Evolutionary conservation across 2,113 vertebrate species (phyloP), one percentile per base, ranked within the genome.

Genomic region (Semnornis frantzii): DNA sequence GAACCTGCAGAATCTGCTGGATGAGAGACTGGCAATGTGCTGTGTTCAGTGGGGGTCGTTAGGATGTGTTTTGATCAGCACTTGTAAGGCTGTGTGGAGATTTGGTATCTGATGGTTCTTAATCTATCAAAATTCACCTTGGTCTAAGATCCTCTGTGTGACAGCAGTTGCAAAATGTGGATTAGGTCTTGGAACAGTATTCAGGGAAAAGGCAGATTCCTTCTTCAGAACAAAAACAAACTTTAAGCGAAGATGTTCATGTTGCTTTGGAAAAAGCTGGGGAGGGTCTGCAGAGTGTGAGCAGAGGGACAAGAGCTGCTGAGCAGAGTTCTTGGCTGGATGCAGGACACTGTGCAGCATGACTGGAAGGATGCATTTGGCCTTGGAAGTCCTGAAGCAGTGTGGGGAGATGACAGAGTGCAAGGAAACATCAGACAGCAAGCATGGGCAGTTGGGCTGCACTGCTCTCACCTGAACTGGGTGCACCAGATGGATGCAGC

Each of bases 291-390:
- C 62, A 54, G 12, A 52, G n/a, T 3, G 7, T 8, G 62, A 44
- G 58, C 57, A 8, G 75, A 25, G 58, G 50, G 48, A 8, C 5
- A 17, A 73, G 55, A 73, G 5, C 3, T 34, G 73, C 48, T 28
- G 85, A 73, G 85, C 46, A 6, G 66, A 42, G 39, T 3, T 20
- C 23, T 65, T 55, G 73, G 20, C 30, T 46, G 24, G 34, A 11
- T 39, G 10, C 8, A 12, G 63, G 15, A 21, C 13, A 23, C 33
- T 7, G 1, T 9, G 64, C 57, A 3, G 48, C 64, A 6, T 6
- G 46, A 5, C 33, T 7, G 3, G 3, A 7, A 13, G 1, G 0
- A 71, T 10, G 8, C 37, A 33, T 31, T 13, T 9, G 9, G 30
- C 23, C 55, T 17, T 9, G 2, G 21, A 17, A n/a, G 46, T n/a